Evolutionary conservation across 1,140 invertebrate species (phyloP).

Genomic region (Nylanderia fulva): DNA sequence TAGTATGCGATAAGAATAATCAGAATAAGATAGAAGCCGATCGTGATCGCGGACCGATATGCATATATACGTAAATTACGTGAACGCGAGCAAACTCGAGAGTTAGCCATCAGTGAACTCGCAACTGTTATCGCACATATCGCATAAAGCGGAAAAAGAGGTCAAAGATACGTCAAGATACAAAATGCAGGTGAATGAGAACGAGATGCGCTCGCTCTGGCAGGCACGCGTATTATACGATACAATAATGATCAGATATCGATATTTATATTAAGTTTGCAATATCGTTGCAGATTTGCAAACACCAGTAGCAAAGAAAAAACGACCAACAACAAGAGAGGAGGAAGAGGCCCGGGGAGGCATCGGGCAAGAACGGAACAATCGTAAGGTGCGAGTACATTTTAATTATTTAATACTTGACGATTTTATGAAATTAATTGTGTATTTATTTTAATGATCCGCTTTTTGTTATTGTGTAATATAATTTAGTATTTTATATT

Average conservation of each 20-base stretch:
- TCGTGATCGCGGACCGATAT: neutral
- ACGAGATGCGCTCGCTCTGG: constrained; percentile 18
- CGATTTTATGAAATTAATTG: too few species aligned
- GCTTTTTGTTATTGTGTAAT: too few species aligned
- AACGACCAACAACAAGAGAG: too few species aligned
- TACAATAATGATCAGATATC: constrained; percentile 67
- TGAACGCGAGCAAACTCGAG: neutral
- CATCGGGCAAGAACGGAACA: too few species aligned
- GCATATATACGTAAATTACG: constrained; percentile 8
- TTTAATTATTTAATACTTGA: too few species aligned
- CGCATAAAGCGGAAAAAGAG: constrained; percentile 48
- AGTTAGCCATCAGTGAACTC: neutral
- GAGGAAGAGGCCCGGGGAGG: too few species aligned
- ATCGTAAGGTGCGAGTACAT: too few species aligned
- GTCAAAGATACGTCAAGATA: constrained; percentile 54
- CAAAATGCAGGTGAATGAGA: constrained; percentile 4
- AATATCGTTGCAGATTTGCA: constrained; percentile 63
- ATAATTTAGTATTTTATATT: too few species aligned
- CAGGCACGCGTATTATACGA: constrained; percentile 37
- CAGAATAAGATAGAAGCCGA: neutral
- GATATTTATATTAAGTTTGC: constrained; percentile 65
- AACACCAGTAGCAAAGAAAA: too few species aligned
- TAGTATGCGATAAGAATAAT: constrained; percentile 26
- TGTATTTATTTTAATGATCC: too few species aligned
- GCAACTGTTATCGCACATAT: constrained; percentile 56